Conservation (phyloP, 2,888 invertebrate genomes). For the Tetranychus truncatus region DNA sequence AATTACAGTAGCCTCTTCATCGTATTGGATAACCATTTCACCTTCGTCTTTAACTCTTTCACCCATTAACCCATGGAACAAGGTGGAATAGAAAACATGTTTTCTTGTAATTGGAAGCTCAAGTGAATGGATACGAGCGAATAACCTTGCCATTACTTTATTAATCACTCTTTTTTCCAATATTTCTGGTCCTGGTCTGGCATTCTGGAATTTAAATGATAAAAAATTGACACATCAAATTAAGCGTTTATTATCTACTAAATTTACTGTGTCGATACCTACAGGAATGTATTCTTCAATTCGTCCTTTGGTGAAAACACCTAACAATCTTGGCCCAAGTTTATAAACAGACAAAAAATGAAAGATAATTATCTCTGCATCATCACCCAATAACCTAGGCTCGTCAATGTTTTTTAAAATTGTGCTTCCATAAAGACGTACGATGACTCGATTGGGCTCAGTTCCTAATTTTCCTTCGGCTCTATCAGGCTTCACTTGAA, state of each 20-base stretch:
- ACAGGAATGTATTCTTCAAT: background rate
- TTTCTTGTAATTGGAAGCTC: background rate
- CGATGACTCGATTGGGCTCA: background rate
- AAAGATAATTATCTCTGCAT: background rate
- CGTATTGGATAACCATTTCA: background rate
- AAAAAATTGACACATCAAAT: background rate
- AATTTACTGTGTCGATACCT: too few relatives aligned
- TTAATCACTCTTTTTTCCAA: background rate
- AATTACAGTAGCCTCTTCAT: background rate
- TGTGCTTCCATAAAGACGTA: background rate
- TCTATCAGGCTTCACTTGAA: background rate
- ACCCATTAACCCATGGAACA: background rate
- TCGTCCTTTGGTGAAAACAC: background rate
- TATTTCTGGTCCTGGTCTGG: background rate
- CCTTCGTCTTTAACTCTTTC: background rate
- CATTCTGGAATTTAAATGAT: background rate
- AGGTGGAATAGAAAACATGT: background rate
- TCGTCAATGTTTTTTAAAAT: background rate
- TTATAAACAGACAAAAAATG: background rate
- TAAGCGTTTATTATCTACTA: background rate
- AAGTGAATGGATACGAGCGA: slow-evolving; percentile 1
- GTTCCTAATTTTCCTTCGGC: background rate
- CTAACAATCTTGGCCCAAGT: background rate
- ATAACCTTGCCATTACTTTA: background rate
- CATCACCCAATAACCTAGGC: background rate